Evolutionary conservation across 2,797 vertebrate genomes (phyloP), one percentile per base, ranked within the genome.

Genomic region (Myotis myotis): DNA sequence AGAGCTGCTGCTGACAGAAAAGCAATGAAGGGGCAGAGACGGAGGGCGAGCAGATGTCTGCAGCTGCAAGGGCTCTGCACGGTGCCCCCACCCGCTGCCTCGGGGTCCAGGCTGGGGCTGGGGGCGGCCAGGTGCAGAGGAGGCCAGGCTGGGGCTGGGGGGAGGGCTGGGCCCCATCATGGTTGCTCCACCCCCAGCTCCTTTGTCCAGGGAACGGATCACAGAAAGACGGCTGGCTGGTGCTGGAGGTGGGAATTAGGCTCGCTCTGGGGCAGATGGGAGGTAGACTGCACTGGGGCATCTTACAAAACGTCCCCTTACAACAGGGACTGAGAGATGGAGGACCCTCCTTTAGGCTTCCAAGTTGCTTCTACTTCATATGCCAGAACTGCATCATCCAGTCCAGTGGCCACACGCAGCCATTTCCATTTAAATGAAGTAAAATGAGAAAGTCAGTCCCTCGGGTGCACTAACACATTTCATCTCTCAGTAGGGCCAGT

Each of bases 1-100:
- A 23, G 55, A 95, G 76, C 68, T 2, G 4, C 23, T 85, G 83
- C 41, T 83, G 91, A 87, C 66, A 80, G 91, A 57, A 83, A 79
- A 89, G 90, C 79, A 88, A 87, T 1, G 75, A 74, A 83, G 75
- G 75, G 75, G 90, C 82, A 68, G 66, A n/a, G 57, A 79, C 1
- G 1, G 62, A 57, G 79, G 75, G 47, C 15, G 13, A 74, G 70
- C 92, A 78, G 96, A 68, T 89, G 92, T 64, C 66, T 4, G 47
- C 85, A 84, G 82, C 88, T 92, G 92, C 49, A 38, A 36, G 6
- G 2, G 0, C 11, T 16, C 15, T 8, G 71, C 49, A 1, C 1
- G 6, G 30, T 0, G 3, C 3, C 68, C 47, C 55, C 53, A 4
- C 22, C 71, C 25, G 0, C 71, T 0, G 38, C 57, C 11, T 60